Evolutionary conservation across 30 jellyfish, hydroid and myxozoan genomes (phyloP).

Genomic region (Rhopilema esculentum): DNA sequence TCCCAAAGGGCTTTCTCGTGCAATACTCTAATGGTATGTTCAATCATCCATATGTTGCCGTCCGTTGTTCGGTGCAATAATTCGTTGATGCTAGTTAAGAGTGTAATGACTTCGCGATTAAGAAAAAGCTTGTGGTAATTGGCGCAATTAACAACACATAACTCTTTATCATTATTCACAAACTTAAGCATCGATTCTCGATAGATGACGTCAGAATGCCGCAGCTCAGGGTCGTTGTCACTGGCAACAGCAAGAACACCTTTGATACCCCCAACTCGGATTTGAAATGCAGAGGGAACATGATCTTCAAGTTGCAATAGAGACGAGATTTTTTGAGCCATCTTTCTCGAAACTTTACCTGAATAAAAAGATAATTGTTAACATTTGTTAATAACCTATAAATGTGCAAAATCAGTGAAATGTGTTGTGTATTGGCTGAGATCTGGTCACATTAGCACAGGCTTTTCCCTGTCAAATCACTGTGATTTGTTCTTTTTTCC

Average conservation of each 20-base stretch:
- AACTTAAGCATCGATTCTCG: constrained; percentile 80
- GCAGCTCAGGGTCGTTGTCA: constrained; percentile 50
- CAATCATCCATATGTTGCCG: constrained; percentile 33
- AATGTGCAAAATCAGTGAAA: no score
- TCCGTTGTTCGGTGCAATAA: not conserved
- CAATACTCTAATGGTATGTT: constrained; percentile 28
- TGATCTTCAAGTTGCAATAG: constrained; percentile 18
- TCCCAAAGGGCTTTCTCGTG: constrained; percentile 70
- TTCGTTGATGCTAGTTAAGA: constrained; percentile 54
- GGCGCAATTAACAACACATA: constrained; percentile 64
- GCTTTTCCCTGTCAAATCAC: no score
- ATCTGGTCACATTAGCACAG: no score
- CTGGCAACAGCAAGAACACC: constrained; percentile 71
- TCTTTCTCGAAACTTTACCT: constrained; percentile 69
- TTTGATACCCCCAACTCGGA: constrained; percentile 77
- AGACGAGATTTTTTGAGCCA: constrained; percentile 39
- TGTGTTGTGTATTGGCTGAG: no score
- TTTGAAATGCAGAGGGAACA: constrained; percentile 76
- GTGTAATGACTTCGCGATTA: constrained; percentile 84
- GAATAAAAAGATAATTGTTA: no score
- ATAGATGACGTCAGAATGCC: constrained; percentile 36
- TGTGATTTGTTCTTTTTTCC: no score
- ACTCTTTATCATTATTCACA: constrained; percentile 22
- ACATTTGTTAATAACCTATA: no score
- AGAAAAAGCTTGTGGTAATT: constrained; percentile 36